Conservation (phyloP, 2,113 vertebrate genomes). For the Psittacus erithacus region DNA sequence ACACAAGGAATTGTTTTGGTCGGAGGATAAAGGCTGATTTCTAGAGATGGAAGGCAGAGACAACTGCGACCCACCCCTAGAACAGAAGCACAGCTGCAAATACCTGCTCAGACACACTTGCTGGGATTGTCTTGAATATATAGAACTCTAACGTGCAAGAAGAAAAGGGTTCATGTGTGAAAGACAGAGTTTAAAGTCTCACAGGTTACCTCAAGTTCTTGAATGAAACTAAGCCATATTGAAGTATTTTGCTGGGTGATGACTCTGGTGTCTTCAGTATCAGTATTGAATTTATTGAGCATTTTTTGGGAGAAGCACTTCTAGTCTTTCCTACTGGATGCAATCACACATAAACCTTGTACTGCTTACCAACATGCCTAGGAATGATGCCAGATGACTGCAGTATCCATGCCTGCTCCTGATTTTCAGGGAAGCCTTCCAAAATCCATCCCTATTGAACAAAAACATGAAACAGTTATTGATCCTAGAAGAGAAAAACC, state of each 20-base stretch:
- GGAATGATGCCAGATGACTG: conserved; percentile 84
- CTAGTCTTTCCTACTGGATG: not conserved
- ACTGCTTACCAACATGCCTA: conserved; percentile 85
- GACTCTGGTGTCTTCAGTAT: not conserved
- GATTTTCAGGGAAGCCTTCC: conserved; percentile 85
- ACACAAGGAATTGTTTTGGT: not conserved
- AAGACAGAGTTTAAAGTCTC: not conserved
- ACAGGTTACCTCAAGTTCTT: not conserved
- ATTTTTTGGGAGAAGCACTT: not conserved
- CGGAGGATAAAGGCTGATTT: not conserved
- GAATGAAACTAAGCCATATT: not conserved
- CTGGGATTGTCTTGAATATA: not conserved
- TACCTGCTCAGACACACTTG: not conserved
- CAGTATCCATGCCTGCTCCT: conserved; percentile 82
- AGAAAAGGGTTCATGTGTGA: not conserved
- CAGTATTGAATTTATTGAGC: not conserved
- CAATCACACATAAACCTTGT: not conserved
- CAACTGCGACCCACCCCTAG: not conserved
- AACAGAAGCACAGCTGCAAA: not conserved
- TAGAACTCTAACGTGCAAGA: not conserved
- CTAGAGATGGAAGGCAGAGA: not conserved
- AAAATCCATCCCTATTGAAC: conserved; percentile 90
- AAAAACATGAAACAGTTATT: conserved; percentile 16
- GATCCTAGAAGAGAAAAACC: not conserved
- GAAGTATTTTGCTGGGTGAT: not conserved